A percentile compares a stretch with the other conserved stretches of the same genome.
These are phyloP conservation scores for Lates calcarifer DNA, from an alignment of 2,113 vertebrate species.

Conservation along the genomic window DNA sequence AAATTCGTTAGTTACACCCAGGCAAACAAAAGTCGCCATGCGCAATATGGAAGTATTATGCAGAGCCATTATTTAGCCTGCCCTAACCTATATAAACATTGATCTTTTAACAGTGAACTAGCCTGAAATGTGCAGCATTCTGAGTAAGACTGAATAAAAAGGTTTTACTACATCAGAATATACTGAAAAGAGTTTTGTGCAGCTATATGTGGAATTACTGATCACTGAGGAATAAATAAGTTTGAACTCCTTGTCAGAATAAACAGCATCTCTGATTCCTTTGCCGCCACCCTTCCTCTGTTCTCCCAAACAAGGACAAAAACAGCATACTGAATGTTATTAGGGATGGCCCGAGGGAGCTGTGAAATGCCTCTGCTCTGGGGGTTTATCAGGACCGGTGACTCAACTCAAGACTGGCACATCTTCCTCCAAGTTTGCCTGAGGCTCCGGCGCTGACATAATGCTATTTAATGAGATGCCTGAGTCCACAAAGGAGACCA, in stretches of 20 bases:
- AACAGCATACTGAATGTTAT: constrained; percentile 24
- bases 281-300: background rate
- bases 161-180: constrained; percentile 18
- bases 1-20: constrained; percentile 21
- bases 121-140: constrained; percentile 10
- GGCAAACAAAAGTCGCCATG: constrained; percentile 9
- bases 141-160: constrained; percentile 43
- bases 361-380: constrained; percentile 42
- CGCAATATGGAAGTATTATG: constrained; percentile 4
- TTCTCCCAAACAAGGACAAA: constrained; percentile 21
- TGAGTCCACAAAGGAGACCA: constrained; percentile 3
- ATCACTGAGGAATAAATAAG: constrained; percentile 35
- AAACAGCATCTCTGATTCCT: background rate
- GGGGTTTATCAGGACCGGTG: constrained; percentile 19
- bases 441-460: constrained; percentile 29
- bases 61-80: constrained; percentile 3
- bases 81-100: background rate
- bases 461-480: constrained; percentile 57
- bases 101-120: background rate
- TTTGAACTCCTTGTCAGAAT: constrained; percentile 9
- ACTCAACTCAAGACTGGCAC: constrained; percentile 54
- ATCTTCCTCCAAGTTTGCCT: constrained; percentile 36
- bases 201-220: constrained; percentile 43
- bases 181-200: constrained; percentile 13
- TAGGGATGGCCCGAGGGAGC: constrained; percentile 29